Evolutionary conservation across 2,888 invertebrate species (phyloP), one percentile per base, ranked within the genome.

Genomic region (Emmelina monodactyla): DNA sequence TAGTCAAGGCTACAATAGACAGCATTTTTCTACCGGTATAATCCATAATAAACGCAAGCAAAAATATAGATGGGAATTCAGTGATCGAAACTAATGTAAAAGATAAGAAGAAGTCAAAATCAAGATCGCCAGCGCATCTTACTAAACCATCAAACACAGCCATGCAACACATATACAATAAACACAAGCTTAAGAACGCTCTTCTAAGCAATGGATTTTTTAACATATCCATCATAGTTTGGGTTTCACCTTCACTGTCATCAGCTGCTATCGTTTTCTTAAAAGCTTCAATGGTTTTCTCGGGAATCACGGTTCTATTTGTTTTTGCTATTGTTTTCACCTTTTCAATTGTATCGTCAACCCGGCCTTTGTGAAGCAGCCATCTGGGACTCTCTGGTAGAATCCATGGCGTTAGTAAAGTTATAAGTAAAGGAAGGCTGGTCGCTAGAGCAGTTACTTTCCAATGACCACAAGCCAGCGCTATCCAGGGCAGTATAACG

Each of bases 321-420:
- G 62, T 40, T 39, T 50, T 49, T 9, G 56, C 58, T 12, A 71
- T 67, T 10, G 35, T 50, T 11, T 55, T 31, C 4, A 67, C 44
- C 48, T 58, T 69, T 0, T 53, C 39, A 1, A 69, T 38, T 2
- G 71, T 58, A 3, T 70, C 63, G 15, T 71, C 56, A 1, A 64
- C 40, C 11, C 62, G 53, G 4, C 65, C 68, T 38, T 61, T 66
- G 9, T 63, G 59, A 2, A 72, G 37, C 6, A 70, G 41, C 72
- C 72, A 75, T 32, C 64, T 55, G 9, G 73, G 65, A 39, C 73
- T 75, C 43, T 75, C 73, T 1, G 70, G 69, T 16, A 71, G 48
- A 13, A 69, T 32, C 10, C 65, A 50, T 6, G 62, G 66, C 6
- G 66, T 51, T 2, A 70, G 22, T 22, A 72, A 6, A 2, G 61